Conservation (phyloP, 2,113 vertebrate genomes). For the Fulica atra region DNA sequence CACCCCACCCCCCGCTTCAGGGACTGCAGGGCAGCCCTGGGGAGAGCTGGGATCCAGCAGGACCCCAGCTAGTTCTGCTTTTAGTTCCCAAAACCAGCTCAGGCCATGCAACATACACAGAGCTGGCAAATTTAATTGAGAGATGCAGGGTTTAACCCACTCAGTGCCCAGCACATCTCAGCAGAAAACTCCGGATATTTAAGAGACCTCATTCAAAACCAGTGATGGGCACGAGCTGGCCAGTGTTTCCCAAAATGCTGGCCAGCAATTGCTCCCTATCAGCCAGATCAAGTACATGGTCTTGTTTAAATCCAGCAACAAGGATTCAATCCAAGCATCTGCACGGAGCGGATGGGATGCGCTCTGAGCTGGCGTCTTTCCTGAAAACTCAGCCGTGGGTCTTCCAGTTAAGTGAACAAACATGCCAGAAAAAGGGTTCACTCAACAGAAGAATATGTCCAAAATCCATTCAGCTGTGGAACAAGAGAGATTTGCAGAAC, state of each 20-base stretch:
- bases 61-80: background rate
- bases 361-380: background rate
- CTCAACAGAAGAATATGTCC: background rate
- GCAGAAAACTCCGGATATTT: background rate
- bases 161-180: background rate
- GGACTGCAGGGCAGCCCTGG: accelerated
- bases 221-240: accelerated
- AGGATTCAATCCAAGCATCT: background rate
- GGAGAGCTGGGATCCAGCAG: background rate
- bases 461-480: background rate
- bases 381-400: background rate
- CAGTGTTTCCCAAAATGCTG: background rate
- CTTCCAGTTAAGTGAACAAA: background rate
- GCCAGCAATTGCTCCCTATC: background rate
- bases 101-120: background rate
- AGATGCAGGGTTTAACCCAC: background rate
- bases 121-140: background rate
- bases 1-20: accelerated
- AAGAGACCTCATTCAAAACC: background rate
- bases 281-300: background rate
- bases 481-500: background rate
- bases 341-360: accelerated
- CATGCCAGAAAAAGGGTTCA: background rate
- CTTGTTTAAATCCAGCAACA: background rate
- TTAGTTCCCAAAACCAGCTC: background rate